Evolutionary conservation across 2,888 invertebrate species (phyloP).

Genomic region (Noctua janthe): DNA sequence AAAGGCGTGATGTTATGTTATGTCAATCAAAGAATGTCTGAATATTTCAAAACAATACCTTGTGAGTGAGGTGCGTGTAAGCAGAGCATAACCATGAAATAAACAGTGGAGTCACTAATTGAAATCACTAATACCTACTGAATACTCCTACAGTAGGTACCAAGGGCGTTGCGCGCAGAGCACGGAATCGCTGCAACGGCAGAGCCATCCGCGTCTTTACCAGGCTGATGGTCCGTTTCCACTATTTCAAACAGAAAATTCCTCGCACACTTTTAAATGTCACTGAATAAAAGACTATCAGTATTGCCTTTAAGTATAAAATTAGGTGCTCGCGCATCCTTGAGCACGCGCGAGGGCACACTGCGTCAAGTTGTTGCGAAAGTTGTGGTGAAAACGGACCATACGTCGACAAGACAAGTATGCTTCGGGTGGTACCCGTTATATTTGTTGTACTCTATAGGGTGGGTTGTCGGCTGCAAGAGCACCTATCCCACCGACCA

Average conservation of each 20-base stretch:
- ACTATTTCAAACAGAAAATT: too few relatives aligned
- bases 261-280: neutral
- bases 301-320: too few relatives aligned
- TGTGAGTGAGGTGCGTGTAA: neutral
- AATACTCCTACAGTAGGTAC: neutral
- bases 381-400: neutral
- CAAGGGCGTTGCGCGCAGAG: too few relatives aligned
- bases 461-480: too few relatives aligned
- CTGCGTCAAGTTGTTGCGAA: neutral
- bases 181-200: too few relatives aligned
- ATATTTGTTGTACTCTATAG: too few relatives aligned
- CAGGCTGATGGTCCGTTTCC: neutral
- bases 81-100: too few relatives aligned
- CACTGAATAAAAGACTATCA: too few relatives aligned
- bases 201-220: neutral
- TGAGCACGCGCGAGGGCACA: neutral
- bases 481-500: neutral
- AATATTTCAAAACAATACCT: neutral
- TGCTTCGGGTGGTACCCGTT: too few relatives aligned
- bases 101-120: neutral
- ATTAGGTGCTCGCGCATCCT: too few relatives aligned
- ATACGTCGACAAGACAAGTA: neutral
- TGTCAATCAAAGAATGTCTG: neutral
- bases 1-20: too few relatives aligned
- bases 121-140: neutral